A percentile compares a stretch with the other conserved stretches of the same genome.
Evolutionary conservation across 2,113 vertebrate species (phyloP).

Genomic region (Phaetusa simplex): DNA sequence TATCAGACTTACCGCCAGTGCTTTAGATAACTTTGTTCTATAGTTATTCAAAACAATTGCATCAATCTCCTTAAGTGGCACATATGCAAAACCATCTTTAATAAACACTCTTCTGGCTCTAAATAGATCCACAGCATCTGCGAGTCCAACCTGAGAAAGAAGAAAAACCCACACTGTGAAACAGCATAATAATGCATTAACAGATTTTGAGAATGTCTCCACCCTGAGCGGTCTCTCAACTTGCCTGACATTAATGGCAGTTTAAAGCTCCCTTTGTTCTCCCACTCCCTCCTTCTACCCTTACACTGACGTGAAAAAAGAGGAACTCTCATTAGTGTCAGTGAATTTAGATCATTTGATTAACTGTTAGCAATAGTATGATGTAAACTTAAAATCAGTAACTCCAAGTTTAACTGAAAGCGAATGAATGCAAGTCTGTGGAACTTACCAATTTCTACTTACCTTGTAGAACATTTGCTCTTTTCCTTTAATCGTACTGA

Average conservation of each 20-base stretch:
- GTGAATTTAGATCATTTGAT: not conserved
- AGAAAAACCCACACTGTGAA: not conserved
- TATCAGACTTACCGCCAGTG: conserved; percentile 88
- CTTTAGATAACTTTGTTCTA: conserved; percentile 90
- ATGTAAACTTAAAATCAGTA: not conserved
- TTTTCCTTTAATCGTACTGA: conserved; percentile 61
- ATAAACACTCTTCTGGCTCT: conserved; percentile 89
- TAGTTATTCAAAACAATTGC: conserved; percentile 90
- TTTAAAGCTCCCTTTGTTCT: not conserved
- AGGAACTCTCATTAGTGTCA: not conserved
- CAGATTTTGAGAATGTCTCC: not conserved
- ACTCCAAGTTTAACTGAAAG: not conserved
- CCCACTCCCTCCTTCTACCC: not conserved
- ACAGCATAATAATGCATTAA: not conserved
- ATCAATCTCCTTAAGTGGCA: conserved; percentile 89
- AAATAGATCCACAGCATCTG: conserved; percentile 92
- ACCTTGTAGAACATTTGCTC: conserved; percentile 88
- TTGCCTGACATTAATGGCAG: not conserved
- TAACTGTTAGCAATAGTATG: not conserved
- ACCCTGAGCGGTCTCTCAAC: not conserved
- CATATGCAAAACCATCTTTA: conserved; percentile 84
- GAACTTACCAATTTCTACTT: not conserved
- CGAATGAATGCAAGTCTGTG: not conserved
- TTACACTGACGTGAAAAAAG: not conserved
- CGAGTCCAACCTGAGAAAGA: conserved; percentile 86